Conservation (phyloP, 2,888 invertebrate genomes). For the Gari tellinella region DNA sequence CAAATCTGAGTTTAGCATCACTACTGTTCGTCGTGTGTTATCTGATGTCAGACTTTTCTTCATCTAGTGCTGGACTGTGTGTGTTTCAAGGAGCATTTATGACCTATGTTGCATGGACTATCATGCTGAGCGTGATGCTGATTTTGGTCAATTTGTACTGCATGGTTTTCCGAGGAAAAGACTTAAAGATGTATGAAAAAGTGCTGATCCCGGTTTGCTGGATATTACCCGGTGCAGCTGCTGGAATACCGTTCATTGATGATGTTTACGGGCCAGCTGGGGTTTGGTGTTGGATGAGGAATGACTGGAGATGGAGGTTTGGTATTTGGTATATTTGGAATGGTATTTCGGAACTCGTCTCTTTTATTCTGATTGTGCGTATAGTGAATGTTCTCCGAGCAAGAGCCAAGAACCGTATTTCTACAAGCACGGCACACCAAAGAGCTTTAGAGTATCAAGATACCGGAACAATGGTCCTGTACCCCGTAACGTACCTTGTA, state of each 20-base stretch:
- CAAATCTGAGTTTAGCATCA: slow-evolving; percentile 22
- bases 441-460: slow-evolving; percentile 23
- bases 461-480: slow-evolving; percentile 16
- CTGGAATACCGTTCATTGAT: slow-evolving; percentile 20
- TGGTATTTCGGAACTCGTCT: slow-evolving; percentile 5
- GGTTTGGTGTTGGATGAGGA: slow-evolving; percentile 35
- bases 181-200: slow-evolving; percentile 14
- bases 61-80: slow-evolving; percentile 6
- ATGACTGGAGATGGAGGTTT: slow-evolving; percentile 22
- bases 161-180: neutral
- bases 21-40: slow-evolving; percentile 15
- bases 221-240: slow-evolving; percentile 10
- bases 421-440: neutral
- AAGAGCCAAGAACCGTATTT: neutral
- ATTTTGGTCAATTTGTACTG: slow-evolving; percentile 23
- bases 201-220: slow-evolving; percentile 7
- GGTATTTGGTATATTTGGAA: slow-evolving; percentile 37
- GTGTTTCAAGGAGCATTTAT: slow-evolving; percentile 21
- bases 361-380: slow-evolving; percentile 11
- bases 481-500: slow-evolving; percentile 26
- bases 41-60: slow-evolving; percentile 9
- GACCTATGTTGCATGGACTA: slow-evolving; percentile 20
- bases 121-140: slow-evolving; percentile 16
- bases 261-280: slow-evolving; percentile 33
- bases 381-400: too few species aligned